Evolutionary conservation across 1,140 invertebrate species (phyloP), one percentile per base, ranked within the genome.

Genomic region (Panagrolaimus sp.): DNA sequence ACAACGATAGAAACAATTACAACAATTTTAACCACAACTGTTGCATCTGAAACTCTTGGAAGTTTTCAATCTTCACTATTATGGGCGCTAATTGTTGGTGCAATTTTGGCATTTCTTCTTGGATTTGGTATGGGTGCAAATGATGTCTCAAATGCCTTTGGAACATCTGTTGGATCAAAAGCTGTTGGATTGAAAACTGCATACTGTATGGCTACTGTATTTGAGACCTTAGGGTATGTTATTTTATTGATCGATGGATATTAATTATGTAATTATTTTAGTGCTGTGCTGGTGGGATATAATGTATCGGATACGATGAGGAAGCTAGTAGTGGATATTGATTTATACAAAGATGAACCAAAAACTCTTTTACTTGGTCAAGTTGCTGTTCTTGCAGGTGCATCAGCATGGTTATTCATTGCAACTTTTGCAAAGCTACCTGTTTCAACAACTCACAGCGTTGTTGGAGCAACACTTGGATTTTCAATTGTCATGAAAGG

Each of bases 41-140:
- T 28, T 26, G 52, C 52, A 28, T 1, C 52, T 12, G 52, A 58
- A 4, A 58, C 14, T 0, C 15, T 58, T 1, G 17, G 15, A 12
- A 28, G 17, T 26, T 58, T 58, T 17, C 52, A 28, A 28, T 12
- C 14, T 21, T 12, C 15, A 1, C 5, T 76, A n/a, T 58, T 79
- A 44, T 82, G 79, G 78, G 77, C 73, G 1, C 15, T 79, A 5
- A 86, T 95, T 44, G 86, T 92, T 71, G 93, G 92, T 68, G 95
- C 95, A 84, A 83, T 95, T 70, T 90, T 96, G 58, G 92, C 94
- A 28, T 97, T 97, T 83, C 83, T 94, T 62, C 86, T 98, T 83
- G 93, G 93, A 38, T 96, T 96, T 85, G 94, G 93, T 21, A 95
- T 98, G 79, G 94, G 95, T 26, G 94, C 94, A 32, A 98, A 98